Percentiles rank a stretch among this genome's conserved stretches.
Evolutionary conservation across 2,888 invertebrate genomes (phyloP).

Genomic region (Tridacna crocea): DNA sequence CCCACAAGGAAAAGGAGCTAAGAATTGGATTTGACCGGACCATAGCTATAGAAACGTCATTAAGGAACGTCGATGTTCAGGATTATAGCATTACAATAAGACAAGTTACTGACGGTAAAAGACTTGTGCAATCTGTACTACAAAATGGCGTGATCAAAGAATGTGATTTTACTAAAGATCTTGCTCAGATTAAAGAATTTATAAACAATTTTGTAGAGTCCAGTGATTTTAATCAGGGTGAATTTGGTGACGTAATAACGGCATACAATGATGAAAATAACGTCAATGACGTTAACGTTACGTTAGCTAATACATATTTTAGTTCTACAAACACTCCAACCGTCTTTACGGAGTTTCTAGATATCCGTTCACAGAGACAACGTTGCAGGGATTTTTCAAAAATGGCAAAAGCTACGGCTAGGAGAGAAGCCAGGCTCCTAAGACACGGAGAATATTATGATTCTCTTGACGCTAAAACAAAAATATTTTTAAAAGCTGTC

Average conservation of each 20-base stretch:
- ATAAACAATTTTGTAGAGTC: constrained; percentile 58
- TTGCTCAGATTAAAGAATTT: constrained; percentile 63
- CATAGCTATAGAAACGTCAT: constrained; percentile 65
- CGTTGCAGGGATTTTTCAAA: constrained; percentile 2
- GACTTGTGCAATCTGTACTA: constrained; percentile 68
- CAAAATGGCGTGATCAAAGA: constrained; percentile 70
- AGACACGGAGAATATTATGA: constrained; percentile 10
- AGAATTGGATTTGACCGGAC: constrained; percentile 67
- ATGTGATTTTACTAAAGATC: constrained; percentile 67
- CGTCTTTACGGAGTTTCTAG: neutral
- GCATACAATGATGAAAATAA: constrained; percentile 1
- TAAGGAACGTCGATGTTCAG: constrained; percentile 38
- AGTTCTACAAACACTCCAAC: neutral
- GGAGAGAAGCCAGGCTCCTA: constrained; percentile 2
- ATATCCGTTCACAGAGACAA: constrained; percentile 6
- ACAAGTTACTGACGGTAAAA: constrained; percentile 70
- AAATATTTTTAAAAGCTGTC: neutral
- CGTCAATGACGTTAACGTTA: constrained; percentile 29
- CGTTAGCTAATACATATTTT: constrained; percentile 10
- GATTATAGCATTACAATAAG: constrained; percentile 63
- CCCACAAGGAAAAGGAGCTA: constrained; percentile 63
- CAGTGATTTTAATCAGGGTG: constrained; percentile 11
- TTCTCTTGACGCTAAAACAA: constrained; percentile 4
- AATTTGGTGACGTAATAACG: constrained; percentile 53
- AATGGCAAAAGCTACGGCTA: constrained; percentile 15